phyloP scores from a whole-genome alignment of 30 jellyfish, hydroid and myxozoan genomes.

The Pseudorhiza aurosa region DNA sequence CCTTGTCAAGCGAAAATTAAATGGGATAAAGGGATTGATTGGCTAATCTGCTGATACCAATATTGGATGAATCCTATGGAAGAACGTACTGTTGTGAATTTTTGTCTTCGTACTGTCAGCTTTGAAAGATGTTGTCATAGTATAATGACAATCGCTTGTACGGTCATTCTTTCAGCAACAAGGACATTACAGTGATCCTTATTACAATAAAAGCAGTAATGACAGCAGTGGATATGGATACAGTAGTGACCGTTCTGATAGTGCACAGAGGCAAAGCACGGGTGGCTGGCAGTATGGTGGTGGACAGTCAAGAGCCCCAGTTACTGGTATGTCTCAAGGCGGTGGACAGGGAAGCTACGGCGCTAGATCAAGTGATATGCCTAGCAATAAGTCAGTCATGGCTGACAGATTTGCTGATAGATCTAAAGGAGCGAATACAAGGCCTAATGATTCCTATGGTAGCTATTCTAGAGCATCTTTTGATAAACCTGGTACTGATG shows the following conservation, averaged over 20 bases:
- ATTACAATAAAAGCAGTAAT: background rate
- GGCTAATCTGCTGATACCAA: too few species aligned
- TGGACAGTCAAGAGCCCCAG: background rate
- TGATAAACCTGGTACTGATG: background rate
- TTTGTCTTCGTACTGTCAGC: too few species aligned
- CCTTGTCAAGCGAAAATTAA: too few species aligned
- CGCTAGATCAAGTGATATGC: background rate
- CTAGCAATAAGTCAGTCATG: background rate
- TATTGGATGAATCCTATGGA: too few species aligned
- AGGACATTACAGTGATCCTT: conserved; percentile 16
- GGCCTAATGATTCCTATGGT: conserved; percentile 12
- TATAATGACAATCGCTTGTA: too few species aligned
- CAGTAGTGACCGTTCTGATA: background rate
- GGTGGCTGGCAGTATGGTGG: conserved; percentile 8
- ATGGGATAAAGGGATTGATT: too few species aligned
- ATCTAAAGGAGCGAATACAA: background rate
- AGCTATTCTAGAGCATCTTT: background rate
- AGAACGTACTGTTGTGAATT: too few species aligned
- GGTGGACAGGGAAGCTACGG: background rate
- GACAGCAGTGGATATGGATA: background rate
- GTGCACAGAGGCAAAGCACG: background rate
- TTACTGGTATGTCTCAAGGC: background rate
- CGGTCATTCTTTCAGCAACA: background rate
- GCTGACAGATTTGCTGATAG: conserved; percentile 15
- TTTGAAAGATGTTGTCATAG: too few species aligned